Conservation (phyloP, 2,888 invertebrate species). For the Dryobotodes eremita region DNA sequence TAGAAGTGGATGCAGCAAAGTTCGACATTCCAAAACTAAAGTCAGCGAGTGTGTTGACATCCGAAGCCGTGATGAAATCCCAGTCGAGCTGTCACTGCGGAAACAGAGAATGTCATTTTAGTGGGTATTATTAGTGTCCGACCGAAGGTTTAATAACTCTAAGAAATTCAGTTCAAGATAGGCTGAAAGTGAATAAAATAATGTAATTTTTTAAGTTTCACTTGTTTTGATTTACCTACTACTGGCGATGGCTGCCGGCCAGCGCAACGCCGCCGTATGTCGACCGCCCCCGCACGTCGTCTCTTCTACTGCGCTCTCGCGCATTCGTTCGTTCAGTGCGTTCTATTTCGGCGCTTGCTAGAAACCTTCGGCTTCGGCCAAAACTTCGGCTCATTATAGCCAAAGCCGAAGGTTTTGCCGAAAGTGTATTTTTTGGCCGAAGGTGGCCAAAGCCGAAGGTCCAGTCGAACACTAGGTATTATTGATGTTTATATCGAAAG, state of each 20-base stretch:
- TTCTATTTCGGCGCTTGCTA: too few species aligned
- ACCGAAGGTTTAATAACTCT: neutral
- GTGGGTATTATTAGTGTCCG: constrained; percentile 30
- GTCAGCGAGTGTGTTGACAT: constrained; percentile 51
- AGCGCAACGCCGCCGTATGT: too few species aligned
- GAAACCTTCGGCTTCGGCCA: too few species aligned
- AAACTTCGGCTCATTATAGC: too few species aligned
- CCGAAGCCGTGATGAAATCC: neutral
- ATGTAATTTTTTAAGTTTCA: neutral
- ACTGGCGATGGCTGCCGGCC: too few species aligned
- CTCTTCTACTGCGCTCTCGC: too few species aligned
- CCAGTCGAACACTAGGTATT: neutral
- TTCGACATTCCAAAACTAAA: constrained; percentile 17
- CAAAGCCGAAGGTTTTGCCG: neutral
- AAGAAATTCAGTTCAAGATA: neutral
- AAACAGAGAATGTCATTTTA: constrained; percentile 1
- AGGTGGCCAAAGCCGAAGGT: too few species aligned
- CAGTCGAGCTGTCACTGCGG: neutral
- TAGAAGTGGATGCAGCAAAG: constrained; percentile 46
- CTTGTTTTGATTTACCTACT: neutral
- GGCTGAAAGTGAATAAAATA: neutral
- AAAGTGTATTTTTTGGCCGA: neutral
- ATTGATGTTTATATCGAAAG: neutral
- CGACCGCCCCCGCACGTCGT: too few species aligned
- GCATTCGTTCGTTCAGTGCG: too few species aligned